Evolutionary conservation across 1,140 invertebrate genomes (phyloP).

Genomic region (Littorina saxatilis): DNA sequence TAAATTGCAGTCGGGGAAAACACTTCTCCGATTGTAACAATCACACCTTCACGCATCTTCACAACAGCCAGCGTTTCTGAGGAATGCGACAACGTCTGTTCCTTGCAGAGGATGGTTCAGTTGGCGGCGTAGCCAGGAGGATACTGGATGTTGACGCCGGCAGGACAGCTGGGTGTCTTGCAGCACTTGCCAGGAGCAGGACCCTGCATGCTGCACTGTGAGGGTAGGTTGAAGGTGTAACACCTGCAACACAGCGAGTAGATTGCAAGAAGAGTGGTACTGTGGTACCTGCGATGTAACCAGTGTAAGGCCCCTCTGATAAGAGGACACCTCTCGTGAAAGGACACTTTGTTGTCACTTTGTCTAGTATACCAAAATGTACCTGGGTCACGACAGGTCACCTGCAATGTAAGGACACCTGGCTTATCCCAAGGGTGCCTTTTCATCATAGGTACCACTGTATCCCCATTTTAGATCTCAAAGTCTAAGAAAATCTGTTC

Average conservation of each 20-base stretch:
- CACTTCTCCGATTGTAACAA: too few species aligned
- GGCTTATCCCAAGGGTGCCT: too few species aligned
- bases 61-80: too few species aligned
- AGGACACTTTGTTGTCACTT: not conserved
- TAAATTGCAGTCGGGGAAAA: too few species aligned
- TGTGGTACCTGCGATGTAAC: not conserved
- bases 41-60: too few species aligned
- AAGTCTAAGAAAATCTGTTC: too few species aligned
- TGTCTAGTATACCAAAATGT: not conserved
- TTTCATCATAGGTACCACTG: too few species aligned
- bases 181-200: slow-evolving; percentile 44
- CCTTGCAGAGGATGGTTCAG: too few species aligned
- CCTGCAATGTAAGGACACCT: too few species aligned
- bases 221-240: slow-evolving; percentile 37
- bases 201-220: slow-evolving; percentile 24
- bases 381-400: not conserved
- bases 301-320: too few species aligned
- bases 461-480: too few species aligned
- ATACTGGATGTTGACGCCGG: slow-evolving; percentile 34
- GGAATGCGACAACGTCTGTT: too few species aligned
- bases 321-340: not conserved
- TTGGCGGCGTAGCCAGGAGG: slow-evolving; percentile 33
- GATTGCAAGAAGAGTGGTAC: not conserved
- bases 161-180: slow-evolving; percentile 39
- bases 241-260: slow-evolving; percentile 31